Percentiles rank a stretch among this genome's conserved stretches.
phyloP scores from a whole-genome alignment of 1,140 invertebrate genomes.

The Reticulitermes speratus region DNA sequence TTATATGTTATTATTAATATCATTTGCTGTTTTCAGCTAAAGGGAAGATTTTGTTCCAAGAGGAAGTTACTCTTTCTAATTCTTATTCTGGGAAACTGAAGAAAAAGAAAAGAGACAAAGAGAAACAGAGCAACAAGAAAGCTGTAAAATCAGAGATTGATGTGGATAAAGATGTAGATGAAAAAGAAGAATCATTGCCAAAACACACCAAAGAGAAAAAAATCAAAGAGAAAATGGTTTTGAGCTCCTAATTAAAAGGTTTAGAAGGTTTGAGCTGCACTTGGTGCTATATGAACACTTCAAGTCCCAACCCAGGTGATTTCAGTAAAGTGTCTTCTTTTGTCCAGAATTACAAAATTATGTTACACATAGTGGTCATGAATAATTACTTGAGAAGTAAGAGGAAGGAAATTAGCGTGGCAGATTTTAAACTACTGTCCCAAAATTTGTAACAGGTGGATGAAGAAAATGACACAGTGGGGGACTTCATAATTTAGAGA shows the following conservation, averaged over 20 bases:
- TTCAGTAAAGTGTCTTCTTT: not conserved
- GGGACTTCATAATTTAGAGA: too few species aligned
- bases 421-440: too few species aligned
- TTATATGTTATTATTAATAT: not conserved
- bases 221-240: constrained; percentile 34
- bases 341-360: not conserved
- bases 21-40: not conserved
- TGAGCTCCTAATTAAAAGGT: not conserved
- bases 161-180: constrained; percentile 43
- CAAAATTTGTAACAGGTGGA: too few species aligned
- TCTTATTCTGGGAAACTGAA: constrained; percentile 31
- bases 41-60: not conserved
- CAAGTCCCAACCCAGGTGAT: not conserved
- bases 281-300: not conserved
- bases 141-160: constrained; percentile 39
- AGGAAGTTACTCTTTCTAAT: not conserved
- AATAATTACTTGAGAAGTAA: not conserved
- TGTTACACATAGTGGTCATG: not conserved
- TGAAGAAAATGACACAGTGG: too few species aligned
- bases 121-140: constrained; percentile 37
- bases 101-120: constrained; percentile 42
- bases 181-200: constrained; percentile 32
- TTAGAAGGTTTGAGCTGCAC: not conserved
- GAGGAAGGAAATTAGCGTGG: not conserved
- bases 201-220: constrained; percentile 19